Conservation (phyloP, 2,113 vertebrate species). For the Cervus canadensis region DNA sequence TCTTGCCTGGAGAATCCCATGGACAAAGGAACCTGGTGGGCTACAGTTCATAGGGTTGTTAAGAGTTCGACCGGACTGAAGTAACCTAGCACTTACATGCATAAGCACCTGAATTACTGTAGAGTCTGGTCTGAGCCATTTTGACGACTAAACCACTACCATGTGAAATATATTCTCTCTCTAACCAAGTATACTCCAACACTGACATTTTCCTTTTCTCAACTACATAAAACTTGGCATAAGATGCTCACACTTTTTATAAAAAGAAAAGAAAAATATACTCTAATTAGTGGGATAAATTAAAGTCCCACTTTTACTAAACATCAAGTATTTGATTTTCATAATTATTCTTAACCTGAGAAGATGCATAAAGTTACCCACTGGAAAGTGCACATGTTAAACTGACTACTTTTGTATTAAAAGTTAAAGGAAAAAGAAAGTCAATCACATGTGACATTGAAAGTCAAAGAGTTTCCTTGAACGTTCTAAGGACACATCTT, state of each 20-base stretch:
- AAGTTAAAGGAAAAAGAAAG: background rate
- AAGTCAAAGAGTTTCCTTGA: background rate
- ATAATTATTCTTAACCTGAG: background rate
- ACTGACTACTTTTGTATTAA: background rate
- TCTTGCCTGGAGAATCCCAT: background rate
- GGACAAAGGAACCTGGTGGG: background rate
- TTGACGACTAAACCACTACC: background rate
- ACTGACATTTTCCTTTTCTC: background rate
- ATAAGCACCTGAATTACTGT: accelerated
- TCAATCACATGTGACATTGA: background rate
- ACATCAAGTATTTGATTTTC: background rate
- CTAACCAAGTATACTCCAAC: background rate
- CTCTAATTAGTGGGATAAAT: background rate
- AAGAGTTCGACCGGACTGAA: background rate
- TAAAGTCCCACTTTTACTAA: background rate
- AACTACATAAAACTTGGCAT: background rate
- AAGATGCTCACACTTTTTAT: background rate
- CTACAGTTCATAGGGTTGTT: background rate
- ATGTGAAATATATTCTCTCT: background rate
- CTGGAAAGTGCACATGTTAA: background rate
- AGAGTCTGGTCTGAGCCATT: background rate
- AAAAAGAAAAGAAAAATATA: background rate
- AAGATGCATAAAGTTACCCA: background rate
- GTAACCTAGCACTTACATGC: background rate
- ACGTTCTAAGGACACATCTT: background rate